Conservation (phyloP, 2,888 invertebrate genomes). For the Polymixis flavicincta region DNA sequence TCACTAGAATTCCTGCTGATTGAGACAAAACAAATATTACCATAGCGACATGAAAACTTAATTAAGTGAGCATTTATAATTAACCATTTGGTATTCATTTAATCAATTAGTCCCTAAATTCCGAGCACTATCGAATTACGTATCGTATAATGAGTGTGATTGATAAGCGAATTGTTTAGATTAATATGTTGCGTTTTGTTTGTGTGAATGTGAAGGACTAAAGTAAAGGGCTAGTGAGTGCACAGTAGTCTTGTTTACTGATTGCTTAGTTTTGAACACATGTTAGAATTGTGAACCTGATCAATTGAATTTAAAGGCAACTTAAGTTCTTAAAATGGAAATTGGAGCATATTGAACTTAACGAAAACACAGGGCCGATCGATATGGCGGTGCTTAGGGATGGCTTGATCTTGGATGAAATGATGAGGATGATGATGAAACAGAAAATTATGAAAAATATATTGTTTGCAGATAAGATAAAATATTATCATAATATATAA, state of each 20-base stretch:
- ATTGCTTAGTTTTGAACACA: conserved; percentile 33
- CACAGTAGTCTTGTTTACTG: conserved; percentile 55
- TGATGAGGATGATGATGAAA: background rate
- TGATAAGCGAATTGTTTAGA: conserved; percentile 72
- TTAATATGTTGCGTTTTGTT: conserved; percentile 70
- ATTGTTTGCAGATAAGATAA: background rate
- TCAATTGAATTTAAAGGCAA: background rate
- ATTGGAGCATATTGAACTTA: background rate
- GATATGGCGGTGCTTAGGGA: background rate
- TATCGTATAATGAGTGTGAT: conserved; percentile 61
- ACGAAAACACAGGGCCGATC: no score
- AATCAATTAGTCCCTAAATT: conserved; percentile 61
- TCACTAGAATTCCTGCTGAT: conserved; percentile 17
- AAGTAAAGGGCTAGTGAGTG: conserved; percentile 76
- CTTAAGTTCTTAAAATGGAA: background rate
- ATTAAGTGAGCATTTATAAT: conserved; percentile 40
- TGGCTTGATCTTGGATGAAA: background rate
- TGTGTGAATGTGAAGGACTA: conserved; percentile 77
- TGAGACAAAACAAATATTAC: conserved; percentile 14
- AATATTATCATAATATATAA: background rate
- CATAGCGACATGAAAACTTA: conserved; percentile 29
- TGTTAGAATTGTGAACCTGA: conserved; percentile 18
- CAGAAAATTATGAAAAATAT: background rate
- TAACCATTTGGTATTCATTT: conserved; percentile 48
- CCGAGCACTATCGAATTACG: conserved; percentile 50